Percentiles rank a stretch among this genome's conserved stretches.
These are phyloP conservation scores for Lucilia cuprina DNA, from an alignment of 1,140 invertebrate genomes.

Conservation along the genomic window DNA sequence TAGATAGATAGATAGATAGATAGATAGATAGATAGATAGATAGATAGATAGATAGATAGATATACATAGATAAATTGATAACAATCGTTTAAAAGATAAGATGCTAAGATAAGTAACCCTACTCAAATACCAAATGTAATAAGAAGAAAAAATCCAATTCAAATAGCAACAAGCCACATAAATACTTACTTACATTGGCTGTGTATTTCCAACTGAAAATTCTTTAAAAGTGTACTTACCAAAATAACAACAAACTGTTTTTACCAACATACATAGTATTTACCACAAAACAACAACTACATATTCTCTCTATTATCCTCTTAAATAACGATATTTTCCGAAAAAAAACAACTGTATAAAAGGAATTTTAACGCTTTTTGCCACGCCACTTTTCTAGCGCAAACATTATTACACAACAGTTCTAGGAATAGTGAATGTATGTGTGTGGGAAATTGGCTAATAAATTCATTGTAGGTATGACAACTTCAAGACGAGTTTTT, in stretches of 20 bases:
- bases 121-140: not conserved
- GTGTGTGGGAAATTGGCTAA: not conserved
- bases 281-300: not conserved
- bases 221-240: not conserved
- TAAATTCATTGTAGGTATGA: not conserved
- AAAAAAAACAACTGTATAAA: not conserved
- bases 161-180: not conserved
- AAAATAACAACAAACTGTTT: not conserved
- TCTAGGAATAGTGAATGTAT: not conserved
- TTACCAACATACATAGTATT: not conserved
- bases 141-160: not conserved
- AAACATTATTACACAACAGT: not conserved
- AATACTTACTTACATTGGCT: not conserved
- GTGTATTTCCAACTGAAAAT: not conserved
- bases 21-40: no score
- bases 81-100: no score
- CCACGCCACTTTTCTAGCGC: not conserved
- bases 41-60: no score
- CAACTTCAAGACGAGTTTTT: not conserved
- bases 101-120: no score
- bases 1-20: no score
- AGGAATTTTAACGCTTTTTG: not conserved
- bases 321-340: not conserved
- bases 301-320: conserved; percentile 13
- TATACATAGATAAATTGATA: no score